Percentiles rank a stretch among this genome's conserved stretches.
Evolutionary conservation across 2,113 vertebrate genomes (phyloP).

Genomic region (Lanius collurio): DNA sequence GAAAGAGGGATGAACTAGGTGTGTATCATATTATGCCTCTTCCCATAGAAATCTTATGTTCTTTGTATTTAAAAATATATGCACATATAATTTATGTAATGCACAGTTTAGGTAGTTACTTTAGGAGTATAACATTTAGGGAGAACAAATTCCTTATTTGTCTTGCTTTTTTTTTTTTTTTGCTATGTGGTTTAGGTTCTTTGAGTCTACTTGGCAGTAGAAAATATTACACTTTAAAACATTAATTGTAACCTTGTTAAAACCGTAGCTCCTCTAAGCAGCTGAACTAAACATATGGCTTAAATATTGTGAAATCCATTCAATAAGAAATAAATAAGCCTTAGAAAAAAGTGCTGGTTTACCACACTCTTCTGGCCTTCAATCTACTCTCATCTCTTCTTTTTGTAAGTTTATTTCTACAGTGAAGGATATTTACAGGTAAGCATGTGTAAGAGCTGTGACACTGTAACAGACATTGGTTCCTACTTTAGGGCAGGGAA

Average conservation of each 20-base stretch:
- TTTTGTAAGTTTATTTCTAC: not conserved
- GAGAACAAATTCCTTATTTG: not conserved
- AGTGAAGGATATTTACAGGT: not conserved
- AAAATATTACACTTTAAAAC: not conserved
- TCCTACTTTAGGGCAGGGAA: not conserved
- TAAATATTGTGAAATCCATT: not conserved
- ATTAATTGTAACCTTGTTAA: not conserved
- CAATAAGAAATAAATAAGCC: not conserved
- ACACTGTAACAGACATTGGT: not conserved
- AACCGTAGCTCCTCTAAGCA: not conserved
- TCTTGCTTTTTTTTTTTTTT: not conserved
- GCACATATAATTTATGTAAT: not conserved
- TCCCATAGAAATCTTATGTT: not conserved
- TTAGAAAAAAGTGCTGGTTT: not conserved
- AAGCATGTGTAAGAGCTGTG: not conserved
- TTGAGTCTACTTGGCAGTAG: not conserved
- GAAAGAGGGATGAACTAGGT: not conserved
- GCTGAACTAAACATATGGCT: not conserved
- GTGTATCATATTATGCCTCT: not conserved
- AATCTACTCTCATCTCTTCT: not conserved
- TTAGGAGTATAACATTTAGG: not conserved
- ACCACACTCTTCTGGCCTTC: not conserved
- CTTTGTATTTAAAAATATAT: not conserved
- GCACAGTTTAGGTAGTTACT: not conserved
- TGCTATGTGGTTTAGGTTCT: not conserved